A percentile compares a stretch with the other conserved stretches of the same genome.
phyloP scores from a whole-genome alignment of 2,888 invertebrate species.

The Plemyria rubiginata region DNA sequence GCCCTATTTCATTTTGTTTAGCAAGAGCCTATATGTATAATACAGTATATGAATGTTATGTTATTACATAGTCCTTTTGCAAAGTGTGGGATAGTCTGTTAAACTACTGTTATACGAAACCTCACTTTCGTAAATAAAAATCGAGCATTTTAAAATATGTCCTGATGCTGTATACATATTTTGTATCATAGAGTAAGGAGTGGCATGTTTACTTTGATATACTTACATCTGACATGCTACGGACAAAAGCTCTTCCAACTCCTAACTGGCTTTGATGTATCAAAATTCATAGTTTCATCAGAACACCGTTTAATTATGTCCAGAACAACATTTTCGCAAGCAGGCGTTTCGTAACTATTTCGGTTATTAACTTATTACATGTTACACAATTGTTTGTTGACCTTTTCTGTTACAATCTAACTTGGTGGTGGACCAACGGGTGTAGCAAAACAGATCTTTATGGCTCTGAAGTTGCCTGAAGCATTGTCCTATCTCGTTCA shows the following conservation, averaged over 20 bases:
- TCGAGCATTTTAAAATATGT: no score
- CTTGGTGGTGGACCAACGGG: background rate
- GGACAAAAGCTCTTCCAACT: background rate
- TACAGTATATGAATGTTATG: no score
- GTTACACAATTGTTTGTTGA: conserved; percentile 21
- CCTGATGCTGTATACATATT: no score
- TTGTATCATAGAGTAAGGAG: no score
- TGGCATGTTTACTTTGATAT: no score
- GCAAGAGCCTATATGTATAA: no score
- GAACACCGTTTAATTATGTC: conserved; percentile 15
- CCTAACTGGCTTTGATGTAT: conserved; percentile 16
- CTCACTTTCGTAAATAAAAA: no score
- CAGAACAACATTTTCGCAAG: conserved; percentile 25
- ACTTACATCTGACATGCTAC: background rate
- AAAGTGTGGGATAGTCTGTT: no score
- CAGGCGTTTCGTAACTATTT: conserved; percentile 17
- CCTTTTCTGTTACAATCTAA: conserved; percentile 12
- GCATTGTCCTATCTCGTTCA: background rate
- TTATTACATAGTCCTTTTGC: no score
- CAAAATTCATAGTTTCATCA: conserved; percentile 29
- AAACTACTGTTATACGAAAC: no score
- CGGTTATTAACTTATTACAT: conserved; percentile 19
- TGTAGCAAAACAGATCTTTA: background rate
- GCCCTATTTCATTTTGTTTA: no score
- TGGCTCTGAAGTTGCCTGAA: background rate